A percentile compares a stretch with the other conserved stretches of the same genome.
Evolutionary conservation across 2,797 vertebrate genomes (phyloP).

Genomic region (Cercopithecus diana): DNA sequence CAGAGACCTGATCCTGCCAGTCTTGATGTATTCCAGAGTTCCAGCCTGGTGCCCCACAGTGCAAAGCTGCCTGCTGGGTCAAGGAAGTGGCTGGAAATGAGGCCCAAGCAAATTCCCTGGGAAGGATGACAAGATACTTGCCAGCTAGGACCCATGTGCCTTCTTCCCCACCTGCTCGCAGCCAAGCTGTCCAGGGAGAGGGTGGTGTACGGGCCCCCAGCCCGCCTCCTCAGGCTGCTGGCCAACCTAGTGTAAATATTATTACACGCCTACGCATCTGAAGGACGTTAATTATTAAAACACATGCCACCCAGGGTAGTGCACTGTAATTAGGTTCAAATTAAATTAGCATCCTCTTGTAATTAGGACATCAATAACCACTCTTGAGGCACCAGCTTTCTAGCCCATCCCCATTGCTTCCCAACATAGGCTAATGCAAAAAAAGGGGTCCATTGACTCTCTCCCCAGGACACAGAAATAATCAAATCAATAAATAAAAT

Average conservation of each 20-base stretch:
- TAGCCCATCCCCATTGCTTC: conserved; percentile 46
- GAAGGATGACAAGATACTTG: conserved; percentile 4
- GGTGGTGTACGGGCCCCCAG: conserved; percentile 54
- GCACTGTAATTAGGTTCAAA: conserved; percentile 81
- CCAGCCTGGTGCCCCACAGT: background rate
- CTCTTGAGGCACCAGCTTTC: conserved; percentile 57
- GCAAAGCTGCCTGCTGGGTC: conserved; percentile 13
- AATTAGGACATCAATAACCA: conserved; percentile 80
- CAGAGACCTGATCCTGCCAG: background rate
- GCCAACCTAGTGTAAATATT: conserved; percentile 78
- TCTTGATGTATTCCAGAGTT: background rate
- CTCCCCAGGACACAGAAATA: conserved; percentile 35
- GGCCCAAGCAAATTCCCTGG: background rate
- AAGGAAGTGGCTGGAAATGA: conserved; percentile 6
- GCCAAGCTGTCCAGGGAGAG: conserved; percentile 42
- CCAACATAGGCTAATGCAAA: conserved; percentile 41
- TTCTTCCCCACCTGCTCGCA: conserved; percentile 61
- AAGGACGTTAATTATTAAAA: conserved; percentile 81
- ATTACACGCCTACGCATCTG: conserved; percentile 70
- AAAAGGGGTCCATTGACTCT: conserved; percentile 49
- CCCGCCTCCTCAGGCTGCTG: conserved; percentile 76
- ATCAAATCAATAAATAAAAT: conserved; percentile 70
- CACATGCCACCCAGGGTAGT: conserved; percentile 78
- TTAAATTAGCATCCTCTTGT: conserved; percentile 81
- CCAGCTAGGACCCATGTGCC: conserved; percentile 8